Base-by-base conservation (phyloP, 2,888 invertebrate genomes). In the Drosophila diplacantha region DNA sequence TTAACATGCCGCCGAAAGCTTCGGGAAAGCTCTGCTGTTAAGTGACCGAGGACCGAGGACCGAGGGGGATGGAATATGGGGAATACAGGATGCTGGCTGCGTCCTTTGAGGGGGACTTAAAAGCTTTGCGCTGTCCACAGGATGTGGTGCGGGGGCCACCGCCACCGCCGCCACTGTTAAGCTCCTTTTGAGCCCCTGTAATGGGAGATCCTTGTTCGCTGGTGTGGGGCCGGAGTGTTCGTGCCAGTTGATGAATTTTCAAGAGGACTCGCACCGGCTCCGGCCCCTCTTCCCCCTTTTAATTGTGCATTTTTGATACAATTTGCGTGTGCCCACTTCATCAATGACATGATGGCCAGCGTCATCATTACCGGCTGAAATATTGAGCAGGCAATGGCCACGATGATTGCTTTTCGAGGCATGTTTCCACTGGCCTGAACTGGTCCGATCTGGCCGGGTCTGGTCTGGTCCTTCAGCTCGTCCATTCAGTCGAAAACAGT, bases 41-140 rank as follows among this genome's bases (percentile, higher is more conserved):
- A 81, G 70, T 60, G 59, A 47, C 38, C 38, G 24, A 16, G 41
- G 47, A 7, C 1, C 7, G 22, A 12, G 16, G 12, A n/a, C n/a
- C 35, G 9, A 12, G 5, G 20, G 11, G 24, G 7, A 2, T 26
- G n/a, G n/a, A n/a, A n/a, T 3, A 7, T 16, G 6, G 12, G 9
- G 6, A 8, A 8, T 9, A 14, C 20, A 54, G 54, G 53, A 54
- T 41, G 54, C 54, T 41, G 58, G 20, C 22, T 16, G 37, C 14
- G 51, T 44, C 66, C 56, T 65, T 64, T 56, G 64, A 49, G 51
- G 68, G 63, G 62, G 75, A 77, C 18, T 78, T 78, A 81, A 78
- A 78, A 78, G 78, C 78, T 78, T 78, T 78, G 52, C 60, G 65
- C 49, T 78, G 78, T 78, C 78, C 81, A 69, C 78, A 82, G 78